Evolutionary conservation across 1,140 invertebrate species (phyloP), one percentile per base, ranked within the genome.

Genomic region (Monomorium pharaonis): DNA sequence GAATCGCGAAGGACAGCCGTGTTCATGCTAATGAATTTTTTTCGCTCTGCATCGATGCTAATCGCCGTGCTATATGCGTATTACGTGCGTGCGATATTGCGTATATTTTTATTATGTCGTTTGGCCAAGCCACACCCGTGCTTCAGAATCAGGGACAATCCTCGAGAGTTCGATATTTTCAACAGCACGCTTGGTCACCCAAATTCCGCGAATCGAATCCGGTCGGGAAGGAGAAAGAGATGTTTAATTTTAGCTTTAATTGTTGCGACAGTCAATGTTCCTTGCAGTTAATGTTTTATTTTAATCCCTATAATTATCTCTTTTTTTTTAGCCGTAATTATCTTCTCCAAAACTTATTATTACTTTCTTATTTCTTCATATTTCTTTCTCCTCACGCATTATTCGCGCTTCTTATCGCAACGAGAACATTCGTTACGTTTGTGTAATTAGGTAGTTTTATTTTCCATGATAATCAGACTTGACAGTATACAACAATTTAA

Each of bases 11-110:
- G 78, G 51, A 74, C 67, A 83, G 51, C 24, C 67, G 67, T 74
- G 42, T 83, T 83, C 37, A 83, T 83, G 78, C 67, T 83, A 83
- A 83, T 83, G 37, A 74, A 83, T 74, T 44, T 81, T 81, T 77
- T 83, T 44, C 27, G 18, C 21, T 44, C 14, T 1, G 37, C n/a
- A 70, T 60, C n/a, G 67, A 83, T 83, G 67, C 67, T 83, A 83
- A 83, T 83, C 78, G n/a, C 6, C 27, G n/a, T n/a, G 51, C 9
- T 72, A 47, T 74, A 83, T 60, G 37, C 78, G 21, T 81, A 72
- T 81, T 81, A 81, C 33, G 18, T 67, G 63, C 14, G 21, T 65
- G n/a, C 44, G 24, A 70, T 44, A 70, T 44, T 74, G 67, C 67
- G 51, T 72, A 27, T 21, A 54, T 37, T 42, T 83, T 58, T 74